Conservation (phyloP, 2,113 vertebrate genomes). For the Monarcha castaneiventris region DNA sequence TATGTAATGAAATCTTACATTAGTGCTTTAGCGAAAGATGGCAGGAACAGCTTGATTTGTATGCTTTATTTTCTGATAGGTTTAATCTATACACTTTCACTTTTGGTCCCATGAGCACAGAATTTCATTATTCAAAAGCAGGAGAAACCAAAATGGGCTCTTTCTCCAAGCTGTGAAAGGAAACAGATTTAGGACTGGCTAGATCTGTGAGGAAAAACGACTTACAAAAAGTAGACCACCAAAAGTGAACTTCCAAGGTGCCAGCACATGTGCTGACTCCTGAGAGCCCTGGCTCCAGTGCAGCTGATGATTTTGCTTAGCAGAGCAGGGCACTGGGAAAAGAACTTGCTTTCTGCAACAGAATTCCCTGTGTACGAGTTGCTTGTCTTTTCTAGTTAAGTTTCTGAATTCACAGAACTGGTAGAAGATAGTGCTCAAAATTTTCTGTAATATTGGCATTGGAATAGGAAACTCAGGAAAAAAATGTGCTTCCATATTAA, state of each 20-base stretch:
- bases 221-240: not conserved
- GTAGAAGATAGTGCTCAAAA: not conserved
- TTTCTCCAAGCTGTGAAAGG: not conserved
- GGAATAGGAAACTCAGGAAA: not conserved
- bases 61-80: not conserved
- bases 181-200: not conserved
- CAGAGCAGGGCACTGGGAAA: not conserved
- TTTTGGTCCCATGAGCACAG: not conserved
- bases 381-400: not conserved
- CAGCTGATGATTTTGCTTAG: not conserved
- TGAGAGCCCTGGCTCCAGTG: not conserved
- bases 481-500: not conserved
- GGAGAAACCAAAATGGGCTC: not conserved
- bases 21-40: not conserved
- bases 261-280: not conserved
- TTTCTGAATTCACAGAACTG: not conserved
- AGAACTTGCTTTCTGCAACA: not conserved
- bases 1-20: not conserved
- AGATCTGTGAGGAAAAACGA: not conserved
- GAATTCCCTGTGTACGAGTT: not conserved
- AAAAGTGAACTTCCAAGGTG: not conserved
- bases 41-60: not conserved
- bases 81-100: not conserved
- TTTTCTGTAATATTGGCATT: not conserved
- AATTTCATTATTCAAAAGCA: not conserved